phyloP scores from a whole-genome alignment of 1,140 invertebrate species.

The Drosophila murphyi region DNA sequence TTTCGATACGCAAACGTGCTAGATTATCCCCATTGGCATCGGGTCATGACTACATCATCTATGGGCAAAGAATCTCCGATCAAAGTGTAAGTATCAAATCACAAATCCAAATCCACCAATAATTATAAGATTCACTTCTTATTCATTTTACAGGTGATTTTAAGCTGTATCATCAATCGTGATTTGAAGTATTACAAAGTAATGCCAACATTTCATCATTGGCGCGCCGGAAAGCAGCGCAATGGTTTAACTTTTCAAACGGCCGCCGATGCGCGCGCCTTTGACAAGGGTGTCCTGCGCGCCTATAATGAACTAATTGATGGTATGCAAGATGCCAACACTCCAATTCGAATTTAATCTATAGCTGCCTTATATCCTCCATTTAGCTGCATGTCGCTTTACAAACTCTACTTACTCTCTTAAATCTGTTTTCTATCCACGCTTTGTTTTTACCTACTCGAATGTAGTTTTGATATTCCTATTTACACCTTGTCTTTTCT shows the following conservation, averaged over 20 bases:
- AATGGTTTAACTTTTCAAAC: slow-evolving; percentile 98
- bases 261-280: slow-evolving; percentile 95
- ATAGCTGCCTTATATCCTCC: not conserved
- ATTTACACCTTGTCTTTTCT: slow-evolving; percentile 11
- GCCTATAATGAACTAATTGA: slow-evolving; percentile 96
- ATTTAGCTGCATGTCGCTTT: slow-evolving; percentile 46
- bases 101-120: not conserved
- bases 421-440: slow-evolving; percentile 12
- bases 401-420: not conserved
- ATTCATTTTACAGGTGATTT: slow-evolving; percentile 89
- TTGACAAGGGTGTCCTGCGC: slow-evolving; percentile 95
- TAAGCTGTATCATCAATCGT: slow-evolving; percentile 97
- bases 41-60: slow-evolving; percentile 93
- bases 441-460: slow-evolving; percentile 19
- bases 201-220: slow-evolving; percentile 99
- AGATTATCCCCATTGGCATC: slow-evolving; percentile 84
- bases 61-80: slow-evolving; percentile 95
- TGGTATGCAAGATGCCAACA: slow-evolving; percentile 87
- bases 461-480: slow-evolving; percentile 25
- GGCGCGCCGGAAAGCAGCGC: slow-evolving; percentile 97
- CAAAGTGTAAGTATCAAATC: slow-evolving; percentile 89
- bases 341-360: not conserved
- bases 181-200: slow-evolving; percentile 99
- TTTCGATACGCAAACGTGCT: slow-evolving; percentile 92
- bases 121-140: not conserved